Percentiles rank a stretch among this genome's conserved stretches.
phyloP scores from a whole-genome alignment of 2,888 invertebrate species.

The Vandiemenella viatica region DNA sequence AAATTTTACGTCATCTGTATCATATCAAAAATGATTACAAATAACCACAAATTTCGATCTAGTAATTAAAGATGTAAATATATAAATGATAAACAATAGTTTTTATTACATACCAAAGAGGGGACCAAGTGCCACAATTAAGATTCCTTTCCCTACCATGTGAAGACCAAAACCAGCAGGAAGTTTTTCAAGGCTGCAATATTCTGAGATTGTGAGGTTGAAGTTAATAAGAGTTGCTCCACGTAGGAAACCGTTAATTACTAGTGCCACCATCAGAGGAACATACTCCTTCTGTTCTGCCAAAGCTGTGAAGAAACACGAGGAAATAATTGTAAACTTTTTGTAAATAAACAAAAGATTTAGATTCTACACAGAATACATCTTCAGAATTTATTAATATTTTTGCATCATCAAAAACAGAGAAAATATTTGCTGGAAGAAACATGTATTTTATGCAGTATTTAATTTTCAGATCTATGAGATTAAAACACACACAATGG shows the following conservation, averaged over 20 bases:
- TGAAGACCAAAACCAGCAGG: slow-evolving; percentile 19
- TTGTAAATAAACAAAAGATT: neutral
- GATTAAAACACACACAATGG: too few species aligned
- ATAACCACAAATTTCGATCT: too few species aligned
- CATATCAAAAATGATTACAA: too few species aligned
- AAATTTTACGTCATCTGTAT: too few species aligned
- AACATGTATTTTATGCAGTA: too few species aligned
- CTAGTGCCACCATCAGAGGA: slow-evolving; percentile 50
- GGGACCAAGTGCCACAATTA: slow-evolving; percentile 22
- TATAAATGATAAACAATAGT: too few species aligned
- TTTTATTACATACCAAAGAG: slow-evolving; percentile 13
- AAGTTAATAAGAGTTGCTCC: slow-evolving; percentile 56
- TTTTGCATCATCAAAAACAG: too few species aligned
- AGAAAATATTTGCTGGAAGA: too few species aligned
- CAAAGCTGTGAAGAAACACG: too few species aligned
- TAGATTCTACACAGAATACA: neutral
- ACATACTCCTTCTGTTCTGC: slow-evolving; percentile 58
- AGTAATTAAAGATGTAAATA: too few species aligned
- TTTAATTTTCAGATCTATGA: too few species aligned
- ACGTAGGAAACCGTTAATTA: slow-evolving; percentile 62
- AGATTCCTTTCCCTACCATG: slow-evolving; percentile 25
- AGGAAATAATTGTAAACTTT: neutral
- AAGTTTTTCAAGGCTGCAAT: slow-evolving; percentile 19
- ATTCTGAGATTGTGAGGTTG: slow-evolving; percentile 22
- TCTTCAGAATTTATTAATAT: too few species aligned